Conservation (phyloP, 2,113 vertebrate genomes). For the Poecile atricapillus region DNA sequence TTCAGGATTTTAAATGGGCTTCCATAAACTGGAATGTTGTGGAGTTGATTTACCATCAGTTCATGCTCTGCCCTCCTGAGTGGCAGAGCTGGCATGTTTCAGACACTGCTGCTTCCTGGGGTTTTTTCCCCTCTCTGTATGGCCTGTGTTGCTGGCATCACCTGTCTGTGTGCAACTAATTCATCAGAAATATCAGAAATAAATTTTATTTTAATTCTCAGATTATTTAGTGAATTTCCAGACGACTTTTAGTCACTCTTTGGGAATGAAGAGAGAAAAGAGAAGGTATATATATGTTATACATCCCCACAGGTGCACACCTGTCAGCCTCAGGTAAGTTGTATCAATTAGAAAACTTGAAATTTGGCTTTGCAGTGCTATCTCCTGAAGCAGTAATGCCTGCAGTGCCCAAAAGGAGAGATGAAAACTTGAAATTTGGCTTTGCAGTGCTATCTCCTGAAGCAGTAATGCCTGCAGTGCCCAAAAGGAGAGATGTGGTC, state of each 20-base stretch:
- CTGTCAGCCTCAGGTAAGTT: neutral
- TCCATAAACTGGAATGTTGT: neutral
- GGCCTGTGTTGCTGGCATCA: neutral
- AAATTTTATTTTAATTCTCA: neutral
- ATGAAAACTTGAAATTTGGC: neutral
- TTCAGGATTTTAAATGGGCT: neutral
- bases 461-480: neutral
- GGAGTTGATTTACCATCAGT: neutral
- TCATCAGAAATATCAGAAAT: neutral
- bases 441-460: rapidly evolving
- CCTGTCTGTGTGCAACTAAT: neutral
- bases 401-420: neutral
- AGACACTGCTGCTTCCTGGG: neutral
- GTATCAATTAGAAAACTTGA: neutral
- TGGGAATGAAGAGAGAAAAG: neutral
- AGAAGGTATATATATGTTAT: neutral
- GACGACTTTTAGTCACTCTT: neutral
- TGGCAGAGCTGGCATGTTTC: neutral
- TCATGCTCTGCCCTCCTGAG: neutral
- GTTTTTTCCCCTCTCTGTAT: neutral
- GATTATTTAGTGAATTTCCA: neutral
- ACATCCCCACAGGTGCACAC: neutral
- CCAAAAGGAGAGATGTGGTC: neutral
- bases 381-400: neutral
- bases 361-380: rapidly evolving